phyloP scores from a whole-genome alignment of 2,888 invertebrate genomes.

The Calameuta pallipes region DNA sequence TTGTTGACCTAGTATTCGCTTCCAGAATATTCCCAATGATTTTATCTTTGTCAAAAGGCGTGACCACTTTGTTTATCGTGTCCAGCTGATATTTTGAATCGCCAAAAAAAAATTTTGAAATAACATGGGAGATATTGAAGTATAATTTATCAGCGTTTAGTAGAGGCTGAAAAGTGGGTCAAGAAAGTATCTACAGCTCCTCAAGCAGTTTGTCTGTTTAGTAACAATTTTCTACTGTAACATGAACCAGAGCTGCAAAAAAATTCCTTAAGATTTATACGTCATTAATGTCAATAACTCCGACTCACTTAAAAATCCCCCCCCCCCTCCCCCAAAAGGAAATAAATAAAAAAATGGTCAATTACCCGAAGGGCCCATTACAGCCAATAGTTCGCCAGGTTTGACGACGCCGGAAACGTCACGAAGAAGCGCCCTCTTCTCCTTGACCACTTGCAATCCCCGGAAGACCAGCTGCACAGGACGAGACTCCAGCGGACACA shows the following conservation, averaged over 20 bases:
- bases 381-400: constrained; percentile 82
- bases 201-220: neutral
- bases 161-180: neutral
- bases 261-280: neutral
- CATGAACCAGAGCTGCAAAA: neutral
- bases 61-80: neutral
- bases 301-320: neutral
- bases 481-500: constrained; percentile 71
- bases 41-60: neutral
- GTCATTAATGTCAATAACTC: neutral
- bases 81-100: neutral
- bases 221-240: neutral
- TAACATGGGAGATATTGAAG: neutral
- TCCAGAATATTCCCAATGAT: neutral
- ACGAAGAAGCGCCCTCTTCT: constrained; percentile 73
- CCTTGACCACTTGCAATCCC: constrained; percentile 70
- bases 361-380: constrained; percentile 84
- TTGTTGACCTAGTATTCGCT: neutral
- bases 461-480: constrained; percentile 77
- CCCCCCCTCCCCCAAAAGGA: rapidly evolving
- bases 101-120: neutral
- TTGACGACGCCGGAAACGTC: constrained; percentile 80
- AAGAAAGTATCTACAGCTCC: neutral
- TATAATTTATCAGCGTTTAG: neutral
- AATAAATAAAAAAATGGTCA: constrained; percentile 3